Conservation (phyloP, 2,888 invertebrate genomes). For the Napeogenes sylphis region DNA sequence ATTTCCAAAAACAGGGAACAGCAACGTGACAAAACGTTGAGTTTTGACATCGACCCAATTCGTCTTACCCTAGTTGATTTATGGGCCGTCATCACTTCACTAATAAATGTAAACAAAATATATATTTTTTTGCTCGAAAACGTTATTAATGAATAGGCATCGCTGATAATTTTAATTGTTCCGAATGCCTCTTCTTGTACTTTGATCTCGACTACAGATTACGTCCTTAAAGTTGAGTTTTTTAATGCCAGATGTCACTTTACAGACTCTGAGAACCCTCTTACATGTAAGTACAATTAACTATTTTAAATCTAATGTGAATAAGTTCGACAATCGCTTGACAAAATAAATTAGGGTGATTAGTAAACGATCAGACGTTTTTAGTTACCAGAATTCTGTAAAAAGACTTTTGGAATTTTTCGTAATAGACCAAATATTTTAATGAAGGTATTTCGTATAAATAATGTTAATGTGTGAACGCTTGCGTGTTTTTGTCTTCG, state of each 20-base stretch:
- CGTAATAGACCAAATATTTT: slow-evolving; percentile 68
- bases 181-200: slow-evolving; percentile 49
- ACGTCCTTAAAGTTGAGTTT: slow-evolving; percentile 39
- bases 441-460: slow-evolving; percentile 61
- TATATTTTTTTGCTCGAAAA: slow-evolving; percentile 53
- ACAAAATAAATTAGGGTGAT: slow-evolving; percentile 22
- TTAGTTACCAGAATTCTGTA: slow-evolving; percentile 48
- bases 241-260: slow-evolving; percentile 47
- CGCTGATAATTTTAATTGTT: slow-evolving; percentile 69
- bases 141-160: slow-evolving; percentile 62
- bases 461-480: slow-evolving; percentile 54
- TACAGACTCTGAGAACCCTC: slow-evolving; percentile 38
- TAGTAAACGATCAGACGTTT: slow-evolving; percentile 32
- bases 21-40: slow-evolving; percentile 34
- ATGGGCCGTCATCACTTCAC: slow-evolving; percentile 65
- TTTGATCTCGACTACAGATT: slow-evolving; percentile 54
- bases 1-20: slow-evolving; percentile 35
- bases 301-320: background rate
- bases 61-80: slow-evolving; percentile 67
- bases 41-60: slow-evolving; percentile 48
- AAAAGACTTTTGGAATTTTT: slow-evolving; percentile 52
- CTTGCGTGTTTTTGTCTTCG: slow-evolving; percentile 41
- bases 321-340: slow-evolving; percentile 16
- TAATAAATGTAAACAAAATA: slow-evolving; percentile 76
- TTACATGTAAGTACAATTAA: background rate